These are phyloP conservation scores for Orbicella faveolata DNA, from an alignment of 64 coral and sea anemone species.

Conservation along the genomic window DNA sequence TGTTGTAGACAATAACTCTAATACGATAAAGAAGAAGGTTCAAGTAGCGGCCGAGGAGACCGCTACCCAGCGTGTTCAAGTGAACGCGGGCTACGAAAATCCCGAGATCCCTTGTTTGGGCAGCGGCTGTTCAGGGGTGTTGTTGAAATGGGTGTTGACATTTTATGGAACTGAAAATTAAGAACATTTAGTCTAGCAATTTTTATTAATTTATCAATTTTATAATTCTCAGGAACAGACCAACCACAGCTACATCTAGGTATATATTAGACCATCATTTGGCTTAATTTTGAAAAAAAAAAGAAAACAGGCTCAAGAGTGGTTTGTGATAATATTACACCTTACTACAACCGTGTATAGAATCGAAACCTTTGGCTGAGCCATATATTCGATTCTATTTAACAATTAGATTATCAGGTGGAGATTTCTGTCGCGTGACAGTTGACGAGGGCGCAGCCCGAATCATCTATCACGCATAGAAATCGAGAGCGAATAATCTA, in stretches of 20 bases:
- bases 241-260: background rate
- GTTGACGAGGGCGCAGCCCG: no score
- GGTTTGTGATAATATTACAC: background rate
- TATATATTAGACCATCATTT: background rate
- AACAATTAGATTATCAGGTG: no score
- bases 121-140: conserved; percentile 77
- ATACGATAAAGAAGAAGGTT: conserved; percentile 78
- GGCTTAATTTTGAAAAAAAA: background rate
- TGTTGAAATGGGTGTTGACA: conserved; percentile 86
- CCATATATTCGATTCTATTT: background rate
- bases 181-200: conserved; percentile 34
- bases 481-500: no score
- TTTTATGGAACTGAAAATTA: conserved; percentile 82
- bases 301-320: background rate
- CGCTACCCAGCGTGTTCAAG: conserved; percentile 96
- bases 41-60: conserved; percentile 88
- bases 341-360: no score
- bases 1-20: conserved; percentile 55
- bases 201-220: conserved; percentile 48
- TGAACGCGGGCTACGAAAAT: conserved; percentile 97
- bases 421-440: no score
- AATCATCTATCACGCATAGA: no score
- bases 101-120: conserved; percentile 89
- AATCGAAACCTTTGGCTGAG: background rate
- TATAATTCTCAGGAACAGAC: conserved; percentile 12